A percentile compares a stretch with the other conserved stretches of the same genome.
These are phyloP conservation scores for Campoletis raptor DNA, from an alignment of 2,888 invertebrate species.

Conservation along the genomic window DNA sequence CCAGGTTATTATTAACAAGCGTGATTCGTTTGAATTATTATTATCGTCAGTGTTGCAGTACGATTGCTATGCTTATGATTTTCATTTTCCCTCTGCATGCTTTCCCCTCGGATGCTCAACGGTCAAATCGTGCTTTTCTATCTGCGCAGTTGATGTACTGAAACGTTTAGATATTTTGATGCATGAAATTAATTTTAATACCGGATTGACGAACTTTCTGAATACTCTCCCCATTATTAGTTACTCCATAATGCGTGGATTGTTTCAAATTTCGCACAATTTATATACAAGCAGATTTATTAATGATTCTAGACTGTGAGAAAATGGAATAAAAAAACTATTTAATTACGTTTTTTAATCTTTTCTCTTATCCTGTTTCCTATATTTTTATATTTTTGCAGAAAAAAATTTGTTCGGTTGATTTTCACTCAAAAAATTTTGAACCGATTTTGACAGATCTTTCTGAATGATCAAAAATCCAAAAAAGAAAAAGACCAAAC, in stretches of 20 bases:
- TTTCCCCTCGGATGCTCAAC: constrained; percentile 7
- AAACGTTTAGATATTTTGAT: constrained; percentile 21
- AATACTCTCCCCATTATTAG: background rate
- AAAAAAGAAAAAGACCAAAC: too few species aligned
- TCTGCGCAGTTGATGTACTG: background rate
- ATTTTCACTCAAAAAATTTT: too few species aligned
- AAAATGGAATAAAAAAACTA: background rate
- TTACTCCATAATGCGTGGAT: background rate
- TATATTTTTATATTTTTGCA: too few species aligned
- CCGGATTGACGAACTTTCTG: background rate
- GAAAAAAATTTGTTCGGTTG: too few species aligned
- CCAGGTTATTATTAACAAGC: constrained; percentile 55
- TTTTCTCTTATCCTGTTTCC: too few species aligned
- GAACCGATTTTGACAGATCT: too few species aligned
- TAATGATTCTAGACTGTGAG: background rate
- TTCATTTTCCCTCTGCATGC: constrained; percentile 11
- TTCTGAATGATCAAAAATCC: too few species aligned
- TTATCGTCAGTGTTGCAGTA: constrained; percentile 26
- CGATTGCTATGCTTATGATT: constrained; percentile 45
- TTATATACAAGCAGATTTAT: background rate
- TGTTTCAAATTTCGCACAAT: background rate
- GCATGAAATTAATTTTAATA: constrained; percentile 10
- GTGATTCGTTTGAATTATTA: constrained; percentile 56
- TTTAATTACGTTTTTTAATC: background rate
- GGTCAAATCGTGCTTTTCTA: constrained; percentile 5